Percentiles rank a stretch among this genome's conserved stretches.
phyloP scores from a whole-genome alignment of 2,888 invertebrate genomes.

The Microctonus aethiopoides region DNA sequence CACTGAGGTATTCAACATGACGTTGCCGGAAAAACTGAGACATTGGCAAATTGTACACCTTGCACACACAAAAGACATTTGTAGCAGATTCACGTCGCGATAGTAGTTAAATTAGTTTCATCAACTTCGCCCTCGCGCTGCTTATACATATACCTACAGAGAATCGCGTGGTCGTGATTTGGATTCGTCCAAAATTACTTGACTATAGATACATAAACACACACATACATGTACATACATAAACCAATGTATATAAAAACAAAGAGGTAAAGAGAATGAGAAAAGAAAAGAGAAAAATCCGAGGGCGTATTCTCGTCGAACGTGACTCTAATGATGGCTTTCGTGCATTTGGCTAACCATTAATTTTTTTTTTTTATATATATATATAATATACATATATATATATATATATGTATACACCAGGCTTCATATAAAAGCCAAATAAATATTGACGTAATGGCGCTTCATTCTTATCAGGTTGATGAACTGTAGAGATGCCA shows the following conservation, averaged over 20 bases:
- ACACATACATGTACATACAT: conserved; percentile 14
- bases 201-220: conserved; percentile 24
- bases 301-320: conserved; percentile 26
- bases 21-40: conserved; percentile 24
- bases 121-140: conserved; percentile 48
- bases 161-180: conserved; percentile 52
- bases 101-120: conserved; percentile 58
- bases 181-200: conserved; percentile 50
- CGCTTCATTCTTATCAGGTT: conserved; percentile 14
- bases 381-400: background rate
- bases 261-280: background rate
- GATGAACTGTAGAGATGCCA: conserved; percentile 5
- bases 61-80: conserved; percentile 51
- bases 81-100: conserved; percentile 53
- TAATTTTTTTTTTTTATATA: conserved; percentile 10
- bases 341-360: conserved; percentile 27
- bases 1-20: conserved; percentile 9
- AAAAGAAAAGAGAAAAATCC: conserved; percentile 29
- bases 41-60: conserved; percentile 42
- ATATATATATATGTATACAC: background rate
- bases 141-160: conserved; percentile 31
- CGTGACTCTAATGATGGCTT: conserved; percentile 30
- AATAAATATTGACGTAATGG: conserved; percentile 17
- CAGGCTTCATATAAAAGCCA: conserved; percentile 11
- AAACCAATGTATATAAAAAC: background rate